These are phyloP conservation scores for Macrocentrus cingulum DNA, from an alignment of 1,140 invertebrate species.

Conservation along the genomic window DNA sequence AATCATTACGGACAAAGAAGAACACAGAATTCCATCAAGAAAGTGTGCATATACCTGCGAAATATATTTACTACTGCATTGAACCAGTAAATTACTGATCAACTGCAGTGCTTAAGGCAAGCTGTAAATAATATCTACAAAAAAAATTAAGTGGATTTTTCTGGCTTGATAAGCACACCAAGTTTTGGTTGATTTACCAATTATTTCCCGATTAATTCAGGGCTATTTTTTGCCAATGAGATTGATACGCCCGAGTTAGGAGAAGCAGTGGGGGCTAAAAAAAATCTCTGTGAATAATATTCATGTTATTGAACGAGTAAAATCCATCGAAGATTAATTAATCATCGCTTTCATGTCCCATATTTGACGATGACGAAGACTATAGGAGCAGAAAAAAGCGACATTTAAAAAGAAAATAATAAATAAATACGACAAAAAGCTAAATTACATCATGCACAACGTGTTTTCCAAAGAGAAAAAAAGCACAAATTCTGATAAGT, in stretches of 20 bases:
- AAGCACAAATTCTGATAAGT: conserved; percentile 27
- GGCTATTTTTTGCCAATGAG: too few species aligned
- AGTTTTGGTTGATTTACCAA: neutral
- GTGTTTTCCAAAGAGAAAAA: conserved; percentile 18
- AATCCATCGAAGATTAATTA: too few species aligned
- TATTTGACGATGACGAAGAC: neutral
- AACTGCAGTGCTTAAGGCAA: neutral
- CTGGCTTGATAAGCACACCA: neutral
- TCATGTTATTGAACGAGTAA: too few species aligned
- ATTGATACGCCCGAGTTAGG: too few species aligned
- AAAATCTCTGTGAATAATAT: neutral
- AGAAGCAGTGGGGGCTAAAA: neutral
- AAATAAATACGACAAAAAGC: conserved; percentile 19
- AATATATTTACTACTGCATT: too few species aligned
- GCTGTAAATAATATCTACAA: neutral
- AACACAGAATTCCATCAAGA: conserved; percentile 29
- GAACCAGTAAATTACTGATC: conserved; percentile 25
- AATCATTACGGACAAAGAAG: conserved; percentile 21
- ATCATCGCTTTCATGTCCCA: too few species aligned
- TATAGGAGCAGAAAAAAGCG: conserved; percentile 13
- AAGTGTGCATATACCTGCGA: conserved; percentile 40
- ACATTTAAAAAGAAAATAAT: conserved; percentile 4
- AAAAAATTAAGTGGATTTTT: conserved; percentile 36
- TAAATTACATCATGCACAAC: conserved; percentile 18
- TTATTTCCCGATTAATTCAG: too few species aligned